These are phyloP conservation scores for Zophobas morio DNA, from an alignment of 1,140 invertebrate species.

Conservation along the genomic window DNA sequence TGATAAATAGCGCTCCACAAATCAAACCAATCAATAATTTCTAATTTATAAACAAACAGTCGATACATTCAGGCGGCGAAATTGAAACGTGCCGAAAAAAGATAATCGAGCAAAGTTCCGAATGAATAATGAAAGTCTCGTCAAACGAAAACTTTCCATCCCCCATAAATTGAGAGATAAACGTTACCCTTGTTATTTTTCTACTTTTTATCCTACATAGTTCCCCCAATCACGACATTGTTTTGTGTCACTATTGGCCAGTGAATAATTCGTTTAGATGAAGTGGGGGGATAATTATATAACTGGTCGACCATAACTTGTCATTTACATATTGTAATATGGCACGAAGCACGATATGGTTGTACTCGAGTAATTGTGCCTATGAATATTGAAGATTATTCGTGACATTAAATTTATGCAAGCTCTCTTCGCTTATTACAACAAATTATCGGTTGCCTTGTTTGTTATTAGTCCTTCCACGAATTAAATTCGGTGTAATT, in stretches of 20 bases:
- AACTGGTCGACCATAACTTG: slow-evolving; percentile 52
- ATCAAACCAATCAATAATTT: slow-evolving; percentile 39
- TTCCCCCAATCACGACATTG: slow-evolving; percentile 52
- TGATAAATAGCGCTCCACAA: slow-evolving; percentile 33
- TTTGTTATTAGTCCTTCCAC: slow-evolving; percentile 27
- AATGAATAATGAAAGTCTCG: slow-evolving; percentile 28
- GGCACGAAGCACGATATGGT: slow-evolving; percentile 48
- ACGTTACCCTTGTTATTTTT: slow-evolving; percentile 38
- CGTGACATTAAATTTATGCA: slow-evolving; percentile 54
- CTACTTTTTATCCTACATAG: slow-evolving; percentile 34
- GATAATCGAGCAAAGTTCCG: slow-evolving; percentile 26
- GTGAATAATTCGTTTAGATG: slow-evolving; percentile 45
- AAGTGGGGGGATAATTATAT: slow-evolving; percentile 54
- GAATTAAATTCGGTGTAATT: slow-evolving; percentile 36
- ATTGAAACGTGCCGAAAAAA: slow-evolving; percentile 33
- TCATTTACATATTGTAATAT: slow-evolving; percentile 55
- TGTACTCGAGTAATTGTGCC: slow-evolving; percentile 50
- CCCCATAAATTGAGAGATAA: slow-evolving; percentile 40
- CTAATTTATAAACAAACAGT: slow-evolving; percentile 39
- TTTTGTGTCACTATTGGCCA: slow-evolving; percentile 53
- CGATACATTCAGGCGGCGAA: slow-evolving; percentile 20
- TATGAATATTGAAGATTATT: slow-evolving; percentile 56
- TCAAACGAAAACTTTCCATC: slow-evolving; percentile 33
- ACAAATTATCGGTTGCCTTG: slow-evolving; percentile 44
- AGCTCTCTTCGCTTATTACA: slow-evolving; percentile 45